Evolutionary conservation across 2,888 invertebrate genomes (phyloP), one percentile per base, ranked within the genome.

Genomic region (Phengaris alcon): DNA sequence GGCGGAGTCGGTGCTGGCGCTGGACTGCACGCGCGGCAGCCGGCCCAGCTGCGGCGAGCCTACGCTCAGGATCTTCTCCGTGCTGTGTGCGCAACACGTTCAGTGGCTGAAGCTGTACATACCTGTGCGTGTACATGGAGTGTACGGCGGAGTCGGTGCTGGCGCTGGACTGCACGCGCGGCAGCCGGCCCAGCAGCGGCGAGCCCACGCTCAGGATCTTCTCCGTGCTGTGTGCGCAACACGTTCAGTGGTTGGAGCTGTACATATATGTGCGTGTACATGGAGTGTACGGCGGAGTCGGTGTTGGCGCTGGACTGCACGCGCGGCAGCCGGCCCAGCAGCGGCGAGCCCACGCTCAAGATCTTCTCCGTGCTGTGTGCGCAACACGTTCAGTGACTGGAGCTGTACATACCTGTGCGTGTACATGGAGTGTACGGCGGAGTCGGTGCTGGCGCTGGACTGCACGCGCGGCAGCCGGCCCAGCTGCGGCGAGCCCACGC

Each of bases 91-190:
- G 59, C 59, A 8, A 55, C 73, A 74, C 74, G 52, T 59, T 52
- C 35, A 72, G 12, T 69, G n/a, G 48, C 9, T 68, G n/a, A 4
- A 52, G 13, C 59, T 46, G 68, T 81, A 35, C 35, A 35, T 35
- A 94, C 94, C 94, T 95, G 83, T 95, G 95, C 73, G 95, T 96
- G 84, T 97, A 98, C 85, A 97, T 97, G 83, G 97, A 97, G 91
- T 97, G 97, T 80, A 97, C 97, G 79, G 97, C 97, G 35, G 97
- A 97, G 88, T 97, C 97, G 0, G 97, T 97, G 83, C 97, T 97
- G 77, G 97, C 97, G 81, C 96, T 97, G 79, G 97, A 96, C 80
- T 96, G 96, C 72, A 96, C 94, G 72, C 95, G 94, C 80, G 96
- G 96, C 82, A 96, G 91, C 75, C 96, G 93, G 55, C 95, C 95